Percentiles rank a stretch among this genome's conserved stretches.
Evolutionary conservation across 1,140 invertebrate species (phyloP).

Genomic region (Phenacoccus solenopsis): DNA sequence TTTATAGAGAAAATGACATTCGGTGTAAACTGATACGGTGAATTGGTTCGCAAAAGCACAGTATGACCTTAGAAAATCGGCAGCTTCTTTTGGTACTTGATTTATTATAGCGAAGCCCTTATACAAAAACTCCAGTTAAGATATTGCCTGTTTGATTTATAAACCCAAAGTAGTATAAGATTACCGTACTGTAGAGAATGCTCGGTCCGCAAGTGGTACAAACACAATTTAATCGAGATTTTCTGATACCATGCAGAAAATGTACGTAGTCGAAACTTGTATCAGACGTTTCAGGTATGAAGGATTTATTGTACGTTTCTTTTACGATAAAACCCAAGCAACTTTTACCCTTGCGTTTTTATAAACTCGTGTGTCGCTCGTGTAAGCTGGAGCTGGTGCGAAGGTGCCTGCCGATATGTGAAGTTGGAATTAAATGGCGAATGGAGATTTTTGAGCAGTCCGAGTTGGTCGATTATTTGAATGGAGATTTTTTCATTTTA

Average conservation of each 20-base stretch:
- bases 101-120: slow-evolving; percentile 6
- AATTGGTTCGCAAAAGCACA: not conserved
- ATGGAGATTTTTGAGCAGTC: not conserved
- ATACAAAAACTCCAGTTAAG: slow-evolving; percentile 14
- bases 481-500: too few species aligned
- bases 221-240: slow-evolving; percentile 18
- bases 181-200: not conserved
- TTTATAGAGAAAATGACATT: not conserved
- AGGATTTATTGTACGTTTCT: slow-evolving; percentile 4
- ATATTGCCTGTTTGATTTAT: slow-evolving; percentile 18
- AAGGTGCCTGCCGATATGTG: not conserved
- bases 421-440: not conserved
- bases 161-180: slow-evolving; percentile 12
- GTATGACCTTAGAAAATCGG: slow-evolving; percentile 8
- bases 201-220: slow-evolving; percentile 14
- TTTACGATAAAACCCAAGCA: not conserved
- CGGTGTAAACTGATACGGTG: not conserved
- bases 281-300: slow-evolving; percentile 16
- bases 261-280: slow-evolving; percentile 2
- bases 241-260: slow-evolving; percentile 13
- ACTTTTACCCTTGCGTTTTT: not conserved
- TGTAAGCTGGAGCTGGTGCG: not conserved
- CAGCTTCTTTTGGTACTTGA: slow-evolving; percentile 8
- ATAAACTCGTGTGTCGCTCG: not conserved
- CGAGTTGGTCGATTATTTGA: not conserved